Evolutionary conservation across 1,140 invertebrate genomes (phyloP).

Genomic region (Reticulitermes speratus): DNA sequence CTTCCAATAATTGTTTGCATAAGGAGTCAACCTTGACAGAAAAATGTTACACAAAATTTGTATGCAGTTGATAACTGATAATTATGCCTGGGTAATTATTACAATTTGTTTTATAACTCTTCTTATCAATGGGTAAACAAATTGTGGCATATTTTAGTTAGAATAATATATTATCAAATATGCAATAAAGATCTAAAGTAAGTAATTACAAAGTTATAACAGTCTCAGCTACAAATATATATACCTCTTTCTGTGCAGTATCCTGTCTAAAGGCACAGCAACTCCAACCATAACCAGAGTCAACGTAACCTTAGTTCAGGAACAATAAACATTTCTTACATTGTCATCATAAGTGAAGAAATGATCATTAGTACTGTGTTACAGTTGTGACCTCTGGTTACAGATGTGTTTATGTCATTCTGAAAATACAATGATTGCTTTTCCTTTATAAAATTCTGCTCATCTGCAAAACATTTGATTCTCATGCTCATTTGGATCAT

Average conservation of each 20-base stretch:
- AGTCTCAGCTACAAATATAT: neutral
- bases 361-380: too few species aligned
- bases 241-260: constrained; percentile 1
- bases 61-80: too few species aligned
- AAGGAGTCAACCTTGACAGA: too few species aligned
- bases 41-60: too few species aligned
- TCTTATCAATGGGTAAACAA: too few species aligned
- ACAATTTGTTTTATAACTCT: too few species aligned
- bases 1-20: too few species aligned
- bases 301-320: neutral
- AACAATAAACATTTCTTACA: too few species aligned
- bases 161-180: constrained; percentile 17
- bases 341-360: too few species aligned
- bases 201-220: constrained; percentile 5
- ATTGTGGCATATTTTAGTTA: neutral
- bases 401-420: neutral
- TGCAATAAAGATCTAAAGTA: neutral
- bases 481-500: neutral
- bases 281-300: neutral
- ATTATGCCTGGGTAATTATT: too few species aligned
- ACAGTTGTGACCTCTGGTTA: neutral
- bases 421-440: neutral
- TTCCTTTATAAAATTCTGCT: neutral
- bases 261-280: neutral
- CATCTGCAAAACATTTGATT: neutral